These are phyloP conservation scores for Sebastes nivosus DNA, from an alignment of 2,797 vertebrate genomes.

Conservation along the genomic window DNA sequence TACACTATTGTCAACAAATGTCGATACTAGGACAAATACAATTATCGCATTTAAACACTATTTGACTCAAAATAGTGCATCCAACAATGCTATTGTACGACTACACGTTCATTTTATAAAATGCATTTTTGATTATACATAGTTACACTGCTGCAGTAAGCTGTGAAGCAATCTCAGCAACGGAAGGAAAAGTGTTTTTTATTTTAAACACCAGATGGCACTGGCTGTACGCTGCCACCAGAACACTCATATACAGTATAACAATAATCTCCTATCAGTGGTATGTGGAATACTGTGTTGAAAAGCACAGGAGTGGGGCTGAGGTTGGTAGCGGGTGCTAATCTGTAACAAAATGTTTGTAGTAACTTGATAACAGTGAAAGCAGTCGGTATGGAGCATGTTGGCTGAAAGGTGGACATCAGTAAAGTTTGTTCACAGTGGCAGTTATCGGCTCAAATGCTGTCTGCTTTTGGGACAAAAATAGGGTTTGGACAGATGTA, in stretches of 20 bases:
- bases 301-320: background rate
- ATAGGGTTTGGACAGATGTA: no score
- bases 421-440: no score
- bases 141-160: background rate
- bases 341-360: no score
- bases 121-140: background rate
- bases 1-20: background rate
- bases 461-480: no score
- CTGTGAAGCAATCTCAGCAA: background rate
- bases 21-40: background rate
- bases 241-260: background rate
- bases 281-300: no score
- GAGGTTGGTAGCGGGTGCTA: background rate
- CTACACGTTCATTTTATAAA: background rate
- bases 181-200: background rate
- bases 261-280: background rate
- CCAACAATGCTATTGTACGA: background rate
- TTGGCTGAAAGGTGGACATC: no score
- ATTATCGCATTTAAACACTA: background rate
- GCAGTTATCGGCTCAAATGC: no score
- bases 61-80: background rate
- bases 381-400: no score
- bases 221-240: background rate
- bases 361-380: no score
- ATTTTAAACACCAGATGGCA: slow-evolving; percentile 16